phyloP scores from a whole-genome alignment of 2,888 invertebrate species.

The Chorisops tibialis region DNA sequence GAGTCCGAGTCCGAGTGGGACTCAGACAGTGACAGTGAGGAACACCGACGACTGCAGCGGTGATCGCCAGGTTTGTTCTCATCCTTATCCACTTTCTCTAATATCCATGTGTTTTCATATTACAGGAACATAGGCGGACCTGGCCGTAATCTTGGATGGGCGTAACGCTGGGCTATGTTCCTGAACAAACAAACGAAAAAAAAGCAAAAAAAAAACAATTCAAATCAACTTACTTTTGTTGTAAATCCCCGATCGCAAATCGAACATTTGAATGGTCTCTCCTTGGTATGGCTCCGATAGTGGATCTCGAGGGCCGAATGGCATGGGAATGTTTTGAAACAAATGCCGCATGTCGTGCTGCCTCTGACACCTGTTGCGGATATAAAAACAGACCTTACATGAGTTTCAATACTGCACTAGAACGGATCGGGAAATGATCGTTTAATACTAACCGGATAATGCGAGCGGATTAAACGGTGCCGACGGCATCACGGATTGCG shows the following conservation, averaged over 20 bases:
- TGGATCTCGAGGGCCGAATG: constrained; percentile 96
- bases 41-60: too few species aligned
- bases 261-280: constrained; percentile 93
- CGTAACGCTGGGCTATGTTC: too few species aligned
- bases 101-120: too few species aligned
- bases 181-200: too few species aligned
- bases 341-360: constrained; percentile 91
- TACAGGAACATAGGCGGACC: too few species aligned
- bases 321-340: constrained; percentile 99
- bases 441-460: constrained; percentile 58
- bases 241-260: constrained; percentile 97
- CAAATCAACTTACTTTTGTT: constrained; percentile 79
- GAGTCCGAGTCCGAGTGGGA: too few species aligned
- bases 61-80: too few species aligned
- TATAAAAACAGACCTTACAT: constrained; percentile 23
- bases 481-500: constrained; percentile 76
- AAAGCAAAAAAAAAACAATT: too few species aligned
- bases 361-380: constrained; percentile 69
- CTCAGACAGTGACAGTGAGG: too few species aligned
- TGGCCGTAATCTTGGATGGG: too few species aligned
- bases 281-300: constrained; percentile 94
- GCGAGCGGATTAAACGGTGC: constrained; percentile 85
- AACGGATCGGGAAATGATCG: not conserved
- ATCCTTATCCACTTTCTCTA: too few species aligned
- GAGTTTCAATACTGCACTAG: constrained; percentile 1